Conservation (phyloP, 2,797 vertebrate genomes). For the Darevskia nairensis region DNA sequence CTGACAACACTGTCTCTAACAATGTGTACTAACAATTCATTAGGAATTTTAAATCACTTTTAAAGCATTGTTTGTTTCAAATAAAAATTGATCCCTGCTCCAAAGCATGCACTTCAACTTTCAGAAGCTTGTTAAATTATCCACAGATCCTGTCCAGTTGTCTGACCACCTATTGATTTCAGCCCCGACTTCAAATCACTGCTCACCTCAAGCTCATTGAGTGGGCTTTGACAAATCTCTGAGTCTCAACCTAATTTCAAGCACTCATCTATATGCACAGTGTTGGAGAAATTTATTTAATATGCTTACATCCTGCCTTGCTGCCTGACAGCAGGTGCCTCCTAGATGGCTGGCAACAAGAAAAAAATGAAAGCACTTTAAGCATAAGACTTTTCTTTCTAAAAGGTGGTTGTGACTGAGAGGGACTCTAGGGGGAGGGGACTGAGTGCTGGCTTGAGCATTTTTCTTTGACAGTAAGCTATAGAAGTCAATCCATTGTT, state of each 20-base stretch:
- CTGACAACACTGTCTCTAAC: not conserved
- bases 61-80: not conserved
- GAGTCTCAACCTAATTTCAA: not conserved
- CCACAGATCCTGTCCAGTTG: not conserved
- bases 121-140: not conserved
- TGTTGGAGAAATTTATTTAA: not conserved
- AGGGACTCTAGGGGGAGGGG: not conserved
- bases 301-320: not conserved
- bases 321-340: not conserved
- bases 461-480: not conserved
- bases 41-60: not conserved
- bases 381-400: too few relatives aligned
- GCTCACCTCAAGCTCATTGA: not conserved
- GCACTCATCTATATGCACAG: too few relatives aligned
- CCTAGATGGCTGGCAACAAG: not conserved
- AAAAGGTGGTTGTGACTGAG: not conserved
- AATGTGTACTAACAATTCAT: conserved; percentile 11
- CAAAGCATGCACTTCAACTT: not conserved
- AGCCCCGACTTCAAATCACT: not conserved
- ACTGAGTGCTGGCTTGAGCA: not conserved
- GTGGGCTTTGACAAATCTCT: not conserved
- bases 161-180: not conserved
- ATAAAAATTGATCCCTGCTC: not conserved
- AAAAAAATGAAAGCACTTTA: not conserved
- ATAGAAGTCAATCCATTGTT: not conserved